Base-by-base conservation (phyloP, 2,888 invertebrate species). In the Andrena dorsata region DNA sequence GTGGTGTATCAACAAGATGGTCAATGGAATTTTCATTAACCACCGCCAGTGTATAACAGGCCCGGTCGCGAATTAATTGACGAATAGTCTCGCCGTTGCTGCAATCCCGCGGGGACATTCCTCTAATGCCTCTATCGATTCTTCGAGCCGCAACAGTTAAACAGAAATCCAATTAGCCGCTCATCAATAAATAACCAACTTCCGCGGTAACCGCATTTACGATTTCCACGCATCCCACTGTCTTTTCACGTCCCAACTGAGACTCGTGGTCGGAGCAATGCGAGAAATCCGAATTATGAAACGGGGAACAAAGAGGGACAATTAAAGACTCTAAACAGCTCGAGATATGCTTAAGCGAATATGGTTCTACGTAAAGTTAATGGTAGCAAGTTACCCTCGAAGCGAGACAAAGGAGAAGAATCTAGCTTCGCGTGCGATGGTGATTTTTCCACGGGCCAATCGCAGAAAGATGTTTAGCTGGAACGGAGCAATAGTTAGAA, bases 401-500 rank as follows among this genome's bases (percentile, higher is more conserved):
- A 28, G 10, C n/a, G n/a, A 64, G 28, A 53, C 13, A 0, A 23
- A 7, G 13, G 10, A 16, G 2, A 16, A 32, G 32, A 47, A 5
- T 49, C 49, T 4, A n/a, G 13, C 2, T 10, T 26, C 56, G 10
- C 56, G 26, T 7, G 16, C 13, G 28, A 47, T 63, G 32, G 73
- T 68, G 53, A 74, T 66, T 63, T 74, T 74, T 78, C 53, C 60
- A 30, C 79, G 66, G 32, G 28, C 76, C 74, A 87, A 83, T 88
- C 83, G 76, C 60, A 68, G 68, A 86, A 41, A 88, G 90, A 89
- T 91, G 88, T 90, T 92, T 91, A 90, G 87, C 89, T 89, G 86
- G 87, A 85, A 90, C 84, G 86, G 86, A 88, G 90, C 89, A 89
- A 90, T 90, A 91, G 90, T 75, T 88, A 82, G 90, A 86, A 90